Conservation (phyloP, 2,888 invertebrate genomes). For the Flexamia atlantica region DNA sequence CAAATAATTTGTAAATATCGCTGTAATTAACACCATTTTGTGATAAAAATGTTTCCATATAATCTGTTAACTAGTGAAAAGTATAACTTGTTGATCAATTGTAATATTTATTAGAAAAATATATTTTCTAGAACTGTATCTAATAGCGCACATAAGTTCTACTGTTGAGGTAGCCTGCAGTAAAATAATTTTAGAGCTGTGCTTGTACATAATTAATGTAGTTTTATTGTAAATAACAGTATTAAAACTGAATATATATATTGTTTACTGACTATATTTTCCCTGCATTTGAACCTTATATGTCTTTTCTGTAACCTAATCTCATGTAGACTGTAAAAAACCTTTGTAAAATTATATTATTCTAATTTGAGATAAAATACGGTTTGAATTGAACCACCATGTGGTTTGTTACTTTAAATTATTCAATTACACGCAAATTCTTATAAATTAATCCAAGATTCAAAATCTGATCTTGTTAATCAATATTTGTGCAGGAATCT, state of each 20-base stretch:
- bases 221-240: slow-evolving; percentile 52
- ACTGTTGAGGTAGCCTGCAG: background rate
- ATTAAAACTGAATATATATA: slow-evolving; percentile 50
- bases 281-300: background rate
- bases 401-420: no score
- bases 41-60: slow-evolving; percentile 7
- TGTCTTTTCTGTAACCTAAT: no score
- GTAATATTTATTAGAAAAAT: slow-evolving; percentile 32
- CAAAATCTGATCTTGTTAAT: no score
- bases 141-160: slow-evolving; percentile 43
- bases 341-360: no score
- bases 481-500: no score
- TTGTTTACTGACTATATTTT: slow-evolving; percentile 19
- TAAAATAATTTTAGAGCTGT: slow-evolving; percentile 31
- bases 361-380: no score
- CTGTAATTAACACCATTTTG: slow-evolving; percentile 34
- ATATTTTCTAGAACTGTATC: slow-evolving; percentile 29
- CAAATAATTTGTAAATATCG: background rate
- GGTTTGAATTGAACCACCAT: no score
- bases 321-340: no score
- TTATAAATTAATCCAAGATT: no score
- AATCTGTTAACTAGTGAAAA: slow-evolving; percentile 23
- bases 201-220: slow-evolving; percentile 49
- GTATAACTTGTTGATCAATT: slow-evolving; percentile 27
- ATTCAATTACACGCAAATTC: no score